Base-by-base conservation (phyloP, 2,113 vertebrate genomes). In the Paracanthobrama guichenoti region DNA sequence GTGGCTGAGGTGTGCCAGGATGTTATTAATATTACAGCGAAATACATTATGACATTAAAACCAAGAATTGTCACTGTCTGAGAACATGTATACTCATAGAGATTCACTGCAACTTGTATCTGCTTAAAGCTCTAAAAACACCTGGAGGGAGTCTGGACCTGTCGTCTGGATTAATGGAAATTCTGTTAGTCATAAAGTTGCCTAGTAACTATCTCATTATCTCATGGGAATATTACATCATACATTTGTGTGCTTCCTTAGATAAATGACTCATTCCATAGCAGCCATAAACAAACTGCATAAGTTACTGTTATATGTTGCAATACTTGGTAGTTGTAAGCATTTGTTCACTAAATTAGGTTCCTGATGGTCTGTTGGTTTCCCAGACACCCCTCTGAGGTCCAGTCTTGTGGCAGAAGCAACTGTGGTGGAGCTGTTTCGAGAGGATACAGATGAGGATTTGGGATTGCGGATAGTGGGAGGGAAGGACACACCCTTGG, bases 381-480 rank as follows among this genome's bases (percentile, higher is more conserved):
- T 82, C 69, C 0, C 89, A 97, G 96, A 97, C 80, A 92, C 95
- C 42, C 95, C 95, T 0, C 91, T 95, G 64, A 93, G 95, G 86
- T 96, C 95, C 12, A 98, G 96, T 82, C 95, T 97, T 7, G 93
- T 98, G 85, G 96, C 97, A 0, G 96, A 97, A 91, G 94, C 97
- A 0, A 96, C 90, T 20, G 90, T 94, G 0, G 92, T 97, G 24
- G 96, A 97, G 90, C 93, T 98, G 88, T 93, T 94, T 85, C 93
- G 95, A 80, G 95, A 96, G 1, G 95, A 97, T 73, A 93, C 93
- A 0, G 95, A 95, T 62, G 95, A 96, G 60, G 95, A 96, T 60
- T 92, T 97, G 82, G 97, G 97, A 18, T 93, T 97, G 86, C 95
- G 95, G 62, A 96, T 97, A 48, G 96, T 98, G 6, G 97, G 97